Evolutionary conservation across 2,113 vertebrate species (phyloP).

Genomic region (Erythrolamprus reginae): DNA sequence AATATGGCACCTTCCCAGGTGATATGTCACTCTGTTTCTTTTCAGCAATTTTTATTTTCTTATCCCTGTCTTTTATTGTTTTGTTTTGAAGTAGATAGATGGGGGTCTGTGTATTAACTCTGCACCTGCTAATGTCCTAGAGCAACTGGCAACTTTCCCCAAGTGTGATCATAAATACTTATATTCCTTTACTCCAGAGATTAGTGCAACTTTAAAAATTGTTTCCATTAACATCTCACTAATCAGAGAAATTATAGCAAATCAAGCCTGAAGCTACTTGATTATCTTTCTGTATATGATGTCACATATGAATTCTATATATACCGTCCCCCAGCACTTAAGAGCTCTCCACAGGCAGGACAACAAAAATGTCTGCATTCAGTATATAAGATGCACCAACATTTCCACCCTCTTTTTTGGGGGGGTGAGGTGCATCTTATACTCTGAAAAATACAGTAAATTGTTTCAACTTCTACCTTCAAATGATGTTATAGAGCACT

Average conservation of each 20-base stretch:
- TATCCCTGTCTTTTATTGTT: neutral
- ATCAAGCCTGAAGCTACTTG: neutral
- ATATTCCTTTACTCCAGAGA: neutral
- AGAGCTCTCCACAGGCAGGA: too few species aligned
- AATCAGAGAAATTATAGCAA: neutral
- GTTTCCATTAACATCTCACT: neutral
- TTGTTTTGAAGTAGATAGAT: neutral
- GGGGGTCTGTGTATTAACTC: neutral
- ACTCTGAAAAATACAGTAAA: too few species aligned
- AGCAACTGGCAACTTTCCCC: neutral
- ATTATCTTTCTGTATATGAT: neutral
- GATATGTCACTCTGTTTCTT: neutral
- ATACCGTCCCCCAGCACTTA: too few species aligned
- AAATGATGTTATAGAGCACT: too few species aligned
- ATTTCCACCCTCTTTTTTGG: too few species aligned
- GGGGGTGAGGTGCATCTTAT: too few species aligned
- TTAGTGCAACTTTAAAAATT: neutral
- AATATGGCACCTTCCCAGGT: neutral
- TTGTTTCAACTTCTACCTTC: too few species aligned
- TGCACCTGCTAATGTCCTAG: neutral
- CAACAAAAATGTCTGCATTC: too few species aligned
- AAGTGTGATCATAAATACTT: neutral
- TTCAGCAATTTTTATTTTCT: too few species aligned
- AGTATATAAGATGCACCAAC: too few species aligned
- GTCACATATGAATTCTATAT: neutral